These are phyloP conservation scores for Nansenia antarctica DNA, from an alignment of 2,113 vertebrate genomes.

Conservation along the genomic window DNA sequence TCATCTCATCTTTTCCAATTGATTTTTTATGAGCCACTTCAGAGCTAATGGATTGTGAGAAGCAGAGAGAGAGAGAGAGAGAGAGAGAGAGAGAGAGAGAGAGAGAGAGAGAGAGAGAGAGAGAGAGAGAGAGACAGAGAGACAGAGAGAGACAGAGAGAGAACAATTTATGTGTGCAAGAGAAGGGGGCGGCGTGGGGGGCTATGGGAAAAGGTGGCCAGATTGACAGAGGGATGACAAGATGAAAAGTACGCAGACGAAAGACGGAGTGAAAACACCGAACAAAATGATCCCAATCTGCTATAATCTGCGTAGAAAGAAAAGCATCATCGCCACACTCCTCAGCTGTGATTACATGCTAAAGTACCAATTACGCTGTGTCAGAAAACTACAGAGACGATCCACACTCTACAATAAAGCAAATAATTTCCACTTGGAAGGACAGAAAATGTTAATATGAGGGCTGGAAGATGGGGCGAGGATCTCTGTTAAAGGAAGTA, in stretches of 20 bases:
- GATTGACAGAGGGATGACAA: conserved; percentile 81
- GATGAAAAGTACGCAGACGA: no score
- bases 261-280: conserved; percentile 57
- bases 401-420: conserved; percentile 99
- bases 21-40: conserved; percentile 89
- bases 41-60: conserved; percentile 88
- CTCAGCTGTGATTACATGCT: conserved; percentile 95
- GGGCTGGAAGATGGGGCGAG: conserved; percentile 94
- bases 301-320: conserved; percentile 95
- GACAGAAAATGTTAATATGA: conserved; percentile 99
- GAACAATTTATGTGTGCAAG: no score
- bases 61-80: conserved; percentile 32
- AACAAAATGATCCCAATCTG: conserved; percentile 80
- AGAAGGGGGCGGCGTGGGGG: no score
- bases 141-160: conserved; percentile 47
- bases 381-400: conserved; percentile 93
- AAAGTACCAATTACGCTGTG: conserved; percentile 97
- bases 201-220: conserved; percentile 83
- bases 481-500: conserved; percentile 99
- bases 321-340: conserved; percentile 84
- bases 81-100: neutral
- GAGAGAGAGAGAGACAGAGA: conserved; percentile 41
- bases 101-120: conserved; percentile 72
- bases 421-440: conserved; percentile 99
- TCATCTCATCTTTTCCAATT: conserved; percentile 71